A percentile compares a stretch with the other conserved stretches of the same genome.
These are phyloP conservation scores for Leucoma salicis DNA, from an alignment of 2,888 invertebrate genomes.

Conservation along the genomic window DNA sequence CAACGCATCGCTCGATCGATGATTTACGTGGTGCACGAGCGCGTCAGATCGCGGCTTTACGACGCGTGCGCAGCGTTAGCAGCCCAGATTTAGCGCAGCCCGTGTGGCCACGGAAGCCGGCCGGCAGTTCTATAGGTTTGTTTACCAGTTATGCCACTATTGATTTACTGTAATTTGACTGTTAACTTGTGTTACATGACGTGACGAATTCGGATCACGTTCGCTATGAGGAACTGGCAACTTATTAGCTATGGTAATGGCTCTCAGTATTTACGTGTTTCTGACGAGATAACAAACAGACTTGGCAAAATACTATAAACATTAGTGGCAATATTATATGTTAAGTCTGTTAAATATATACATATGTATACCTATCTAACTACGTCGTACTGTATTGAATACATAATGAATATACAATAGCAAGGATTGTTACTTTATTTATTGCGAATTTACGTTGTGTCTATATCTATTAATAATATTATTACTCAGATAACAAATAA, in stretches of 20 bases:
- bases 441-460: too few species aligned
- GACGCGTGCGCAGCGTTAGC: conserved; percentile 39
- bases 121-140: conserved; percentile 48
- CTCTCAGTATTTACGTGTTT: conserved; percentile 24
- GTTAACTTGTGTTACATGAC: conserved; percentile 36
- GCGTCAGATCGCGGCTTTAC: conserved; percentile 63
- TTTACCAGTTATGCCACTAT: conserved; percentile 44
- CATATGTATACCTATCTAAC: too few species aligned
- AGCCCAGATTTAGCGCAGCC: conserved; percentile 56
- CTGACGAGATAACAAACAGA: not conserved
- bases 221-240: conserved; percentile 33
- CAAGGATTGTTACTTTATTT: too few species aligned
- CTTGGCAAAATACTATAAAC: not conserved
- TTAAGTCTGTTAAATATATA: too few species aligned
- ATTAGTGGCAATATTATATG: too few species aligned
- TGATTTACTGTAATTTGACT: conserved; percentile 58
- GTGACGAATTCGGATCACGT: conserved; percentile 31
- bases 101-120: conserved; percentile 57
- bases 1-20: not conserved
- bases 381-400: too few species aligned
- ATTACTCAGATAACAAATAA: too few species aligned
- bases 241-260: conserved; percentile 24
- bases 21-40: not conserved
- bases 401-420: too few species aligned
- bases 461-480: too few species aligned